Evolutionary conservation across 2,888 invertebrate species (phyloP).

Genomic region (Eupithecia abbreviata): DNA sequence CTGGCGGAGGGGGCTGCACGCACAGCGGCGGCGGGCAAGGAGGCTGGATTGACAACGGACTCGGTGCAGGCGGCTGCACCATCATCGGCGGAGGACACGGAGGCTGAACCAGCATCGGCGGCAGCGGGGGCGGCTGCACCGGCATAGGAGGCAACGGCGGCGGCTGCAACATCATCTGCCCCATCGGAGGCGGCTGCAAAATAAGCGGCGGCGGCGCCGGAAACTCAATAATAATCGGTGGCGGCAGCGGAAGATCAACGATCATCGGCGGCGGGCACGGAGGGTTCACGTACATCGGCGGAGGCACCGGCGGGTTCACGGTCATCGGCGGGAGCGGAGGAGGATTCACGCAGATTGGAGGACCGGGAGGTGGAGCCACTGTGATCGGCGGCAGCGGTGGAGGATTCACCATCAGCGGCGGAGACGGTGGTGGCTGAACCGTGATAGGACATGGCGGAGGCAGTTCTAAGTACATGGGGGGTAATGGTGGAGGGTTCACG

Average conservation of each 20-base stretch:
- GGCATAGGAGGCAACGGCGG: constrained; percentile 72
- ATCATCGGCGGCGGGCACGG: constrained; percentile 62
- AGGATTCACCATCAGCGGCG: constrained; percentile 60
- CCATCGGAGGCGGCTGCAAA: constrained; percentile 71
- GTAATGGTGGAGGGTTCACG: constrained; percentile 59
- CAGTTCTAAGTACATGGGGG: constrained; percentile 62
- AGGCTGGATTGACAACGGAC: constrained; percentile 69
- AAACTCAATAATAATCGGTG: constrained; percentile 68
- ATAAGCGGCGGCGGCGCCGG: constrained; percentile 71
- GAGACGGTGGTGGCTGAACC: constrained; percentile 57
- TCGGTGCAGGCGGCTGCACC: constrained; percentile 66
- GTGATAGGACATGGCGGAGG: constrained; percentile 67
- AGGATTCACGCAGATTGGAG: constrained; percentile 68
- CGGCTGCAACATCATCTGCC: constrained; percentile 69
- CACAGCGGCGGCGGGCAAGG: constrained; percentile 68
- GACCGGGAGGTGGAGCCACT: constrained; percentile 60
- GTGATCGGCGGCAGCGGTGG: constrained; percentile 64
- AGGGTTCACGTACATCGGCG: constrained; percentile 65
- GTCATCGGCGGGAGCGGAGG: constrained; percentile 66
- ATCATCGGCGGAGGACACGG: constrained; percentile 65
- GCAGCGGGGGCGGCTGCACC: constrained; percentile 68
- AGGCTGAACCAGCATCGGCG: constrained; percentile 73
- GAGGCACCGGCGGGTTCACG: constrained; percentile 63
- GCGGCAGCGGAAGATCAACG: constrained; percentile 63
- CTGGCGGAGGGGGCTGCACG: constrained; percentile 68